Evolutionary conservation across 1,140 invertebrate genomes (phyloP).

Genomic region (Drosophila sproati): DNA sequence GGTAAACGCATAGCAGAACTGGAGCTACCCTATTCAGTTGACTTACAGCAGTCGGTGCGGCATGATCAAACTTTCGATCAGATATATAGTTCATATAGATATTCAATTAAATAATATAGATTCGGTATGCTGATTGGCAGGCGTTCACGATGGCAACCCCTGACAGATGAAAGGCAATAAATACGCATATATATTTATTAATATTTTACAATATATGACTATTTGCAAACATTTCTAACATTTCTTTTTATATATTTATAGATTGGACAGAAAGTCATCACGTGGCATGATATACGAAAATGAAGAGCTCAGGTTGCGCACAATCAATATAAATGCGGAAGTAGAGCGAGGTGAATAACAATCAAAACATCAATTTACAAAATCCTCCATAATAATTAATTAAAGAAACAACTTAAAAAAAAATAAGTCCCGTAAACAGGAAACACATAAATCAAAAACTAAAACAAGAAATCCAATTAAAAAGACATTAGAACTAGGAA

Average conservation of each 20-base stretch:
- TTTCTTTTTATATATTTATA: slow-evolving; percentile 76
- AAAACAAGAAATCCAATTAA: slow-evolving; percentile 65
- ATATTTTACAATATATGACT: slow-evolving; percentile 8
- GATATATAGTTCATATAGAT: slow-evolving; percentile 7
- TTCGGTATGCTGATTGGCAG: slow-evolving; percentile 62
- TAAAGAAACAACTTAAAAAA: background rate
- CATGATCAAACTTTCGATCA: slow-evolving; percentile 48
- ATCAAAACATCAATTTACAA: background rate
- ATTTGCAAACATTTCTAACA: slow-evolving; percentile 16
- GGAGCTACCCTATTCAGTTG: slow-evolving; percentile 72
- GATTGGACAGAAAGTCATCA: slow-evolving; percentile 92
- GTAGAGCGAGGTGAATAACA: slow-evolving; percentile 91
- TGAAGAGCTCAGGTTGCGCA: slow-evolving; percentile 94
- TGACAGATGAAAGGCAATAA: slow-evolving; percentile 62
- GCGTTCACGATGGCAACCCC: slow-evolving; percentile 70
- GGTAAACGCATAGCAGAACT: slow-evolving; percentile 45
- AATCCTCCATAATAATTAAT: background rate
- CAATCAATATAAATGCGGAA: slow-evolving; percentile 96
- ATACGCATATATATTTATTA: slow-evolving; percentile 4
- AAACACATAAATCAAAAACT: slow-evolving; percentile 55
- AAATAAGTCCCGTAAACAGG: slow-evolving; percentile 31
- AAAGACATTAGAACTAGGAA: slow-evolving; percentile 63
- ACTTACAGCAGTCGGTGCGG: slow-evolving; percentile 77
- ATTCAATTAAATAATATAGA: slow-evolving; percentile 1
- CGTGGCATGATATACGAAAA: slow-evolving; percentile 96